Conservation (phyloP, 53 echinoderm and acorn worm species). For the Luidia sarsii region DNA sequence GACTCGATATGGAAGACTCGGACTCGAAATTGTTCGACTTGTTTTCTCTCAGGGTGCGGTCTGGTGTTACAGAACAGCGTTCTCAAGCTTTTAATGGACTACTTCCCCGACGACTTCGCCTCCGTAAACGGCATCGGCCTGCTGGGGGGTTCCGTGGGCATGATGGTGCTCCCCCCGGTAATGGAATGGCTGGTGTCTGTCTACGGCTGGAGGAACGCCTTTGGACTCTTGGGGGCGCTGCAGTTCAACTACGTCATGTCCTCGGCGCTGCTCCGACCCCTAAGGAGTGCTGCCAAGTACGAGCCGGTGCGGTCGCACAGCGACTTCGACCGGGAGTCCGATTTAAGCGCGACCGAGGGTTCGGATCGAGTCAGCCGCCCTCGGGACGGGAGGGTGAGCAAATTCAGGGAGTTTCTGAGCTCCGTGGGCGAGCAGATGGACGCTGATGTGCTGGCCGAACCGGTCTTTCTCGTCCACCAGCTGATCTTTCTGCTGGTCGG, state of each 20-base stretch:
- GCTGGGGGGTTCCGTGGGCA: constrained; percentile 13
- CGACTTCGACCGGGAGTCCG: too few relatives aligned
- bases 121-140: constrained; percentile 18
- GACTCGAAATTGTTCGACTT: too few relatives aligned
- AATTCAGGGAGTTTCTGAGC: too few relatives aligned
- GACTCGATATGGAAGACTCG: neutral
- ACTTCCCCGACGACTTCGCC: constrained; percentile 31
- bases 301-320: too few relatives aligned
- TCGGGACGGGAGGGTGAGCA: too few relatives aligned
- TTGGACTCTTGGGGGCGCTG: constrained; percentile 8
- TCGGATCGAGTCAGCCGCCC: too few relatives aligned
- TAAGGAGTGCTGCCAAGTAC: too few relatives aligned
- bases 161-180: constrained; percentile 28
- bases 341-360: too few relatives aligned
- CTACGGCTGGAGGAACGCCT: constrained; percentile 32
- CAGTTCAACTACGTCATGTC: neutral
- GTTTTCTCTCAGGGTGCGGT: neutral
- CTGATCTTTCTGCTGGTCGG: neutral
- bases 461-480: neutral
- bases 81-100: constrained; percentile 29
- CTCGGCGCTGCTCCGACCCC: constrained; percentile 19
- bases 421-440: neutral
- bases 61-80: neutral
- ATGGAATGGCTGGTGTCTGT: too few relatives aligned
- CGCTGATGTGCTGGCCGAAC: constrained; percentile 9